Conservation (phyloP, 2,113 vertebrate species). For the Tragelaphus strepsiceros region DNA sequence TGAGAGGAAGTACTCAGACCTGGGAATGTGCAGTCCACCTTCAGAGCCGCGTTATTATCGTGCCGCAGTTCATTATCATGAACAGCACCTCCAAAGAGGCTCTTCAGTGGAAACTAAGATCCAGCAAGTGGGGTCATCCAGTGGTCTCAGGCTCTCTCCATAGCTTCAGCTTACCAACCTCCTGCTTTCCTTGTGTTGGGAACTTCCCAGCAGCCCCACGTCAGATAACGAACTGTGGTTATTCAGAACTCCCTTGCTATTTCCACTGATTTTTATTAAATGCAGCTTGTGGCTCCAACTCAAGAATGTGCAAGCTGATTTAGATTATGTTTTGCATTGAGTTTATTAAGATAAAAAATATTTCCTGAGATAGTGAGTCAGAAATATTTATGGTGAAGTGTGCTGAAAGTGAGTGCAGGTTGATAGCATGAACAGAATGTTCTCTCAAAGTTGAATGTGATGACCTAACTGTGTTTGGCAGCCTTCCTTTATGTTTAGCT, state of each 20-base stretch:
- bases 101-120: background rate
- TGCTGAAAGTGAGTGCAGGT: conserved; percentile 60
- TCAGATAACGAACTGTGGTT: conserved; percentile 56
- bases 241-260: conserved; percentile 64
- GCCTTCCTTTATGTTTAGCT: conserved; percentile 57
- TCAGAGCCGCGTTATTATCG: background rate
- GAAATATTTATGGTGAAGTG: conserved; percentile 54
- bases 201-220: background rate
- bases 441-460: conserved; percentile 35
- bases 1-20: background rate
- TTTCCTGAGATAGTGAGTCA: conserved; percentile 67
- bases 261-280: conserved; percentile 73
- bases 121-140: background rate
- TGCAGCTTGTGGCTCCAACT: conserved; percentile 54
- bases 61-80: background rate
- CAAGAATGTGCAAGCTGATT: conserved; percentile 59
- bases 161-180: background rate
- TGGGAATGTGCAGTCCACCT: background rate
- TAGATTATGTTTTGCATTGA: conserved; percentile 58
- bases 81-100: background rate
- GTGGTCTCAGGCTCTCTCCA: background rate
- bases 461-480: conserved; percentile 71
- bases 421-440: conserved; percentile 63
- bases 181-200: background rate
- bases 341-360: conserved; percentile 71